Evolutionary conservation across 2,797 vertebrate genomes (phyloP).

Genomic region (Corythornis leucogaster): DNA sequence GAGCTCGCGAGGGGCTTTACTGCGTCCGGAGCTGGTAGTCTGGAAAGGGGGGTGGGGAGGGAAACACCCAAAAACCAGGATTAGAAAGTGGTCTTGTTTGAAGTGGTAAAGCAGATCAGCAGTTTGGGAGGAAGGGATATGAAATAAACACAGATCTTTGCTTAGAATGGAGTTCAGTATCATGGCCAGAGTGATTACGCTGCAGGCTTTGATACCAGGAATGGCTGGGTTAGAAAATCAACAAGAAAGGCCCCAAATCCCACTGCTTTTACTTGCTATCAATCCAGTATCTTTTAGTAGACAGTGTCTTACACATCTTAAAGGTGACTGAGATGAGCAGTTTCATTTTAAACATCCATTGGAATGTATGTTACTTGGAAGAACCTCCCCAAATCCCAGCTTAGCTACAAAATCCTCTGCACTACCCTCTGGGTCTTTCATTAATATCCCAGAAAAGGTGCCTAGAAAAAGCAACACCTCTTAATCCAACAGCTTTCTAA

Average conservation of each 20-base stretch:
- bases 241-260: neutral
- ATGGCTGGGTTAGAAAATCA: neutral
- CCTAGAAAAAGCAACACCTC: neutral
- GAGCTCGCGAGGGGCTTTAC: neutral
- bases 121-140: neutral
- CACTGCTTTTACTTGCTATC: neutral
- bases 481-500: neutral
- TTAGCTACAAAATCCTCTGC: neutral
- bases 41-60: neutral
- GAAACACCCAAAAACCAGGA: rapidly evolving
- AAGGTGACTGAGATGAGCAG: neutral
- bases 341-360: neutral
- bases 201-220: neutral
- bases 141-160: neutral
- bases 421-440: rapidly evolving
- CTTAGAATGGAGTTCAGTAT: neutral
- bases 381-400: neutral
- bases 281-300: neutral
- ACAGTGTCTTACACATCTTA: neutral
- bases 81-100: neutral
- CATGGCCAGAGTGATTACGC: neutral
- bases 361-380: too few relatives aligned
- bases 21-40: constrained; percentile 77
- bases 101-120: neutral
- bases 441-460: neutral